Evolutionary conservation across 2,113 vertebrate genomes (phyloP), one percentile per base, ranked within the genome.

Genomic region (Campylomormyrus tamandua): DNA sequence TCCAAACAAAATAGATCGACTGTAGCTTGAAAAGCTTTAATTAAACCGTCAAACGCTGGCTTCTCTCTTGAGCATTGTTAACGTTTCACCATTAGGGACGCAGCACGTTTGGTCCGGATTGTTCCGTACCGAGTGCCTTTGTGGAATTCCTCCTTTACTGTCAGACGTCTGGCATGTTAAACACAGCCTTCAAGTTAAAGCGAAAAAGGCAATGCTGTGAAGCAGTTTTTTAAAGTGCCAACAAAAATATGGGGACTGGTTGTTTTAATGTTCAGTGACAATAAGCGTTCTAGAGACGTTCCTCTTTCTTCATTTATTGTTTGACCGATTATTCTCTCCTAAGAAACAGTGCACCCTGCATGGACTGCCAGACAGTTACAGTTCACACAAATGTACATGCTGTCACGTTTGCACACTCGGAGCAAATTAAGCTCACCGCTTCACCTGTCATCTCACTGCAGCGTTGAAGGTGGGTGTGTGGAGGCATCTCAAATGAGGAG

Each of bases 21-120:
- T 53, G 49, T 52, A 87, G 27, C 85, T 53, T 87, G 49, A 87
- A 87, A 87, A 87, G 85, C n/a, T 53, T 87, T 19, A 87, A 87
- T 87, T 52, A 87, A 87, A 53, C 85, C 50, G 50, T 56, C 49
- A 53, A 39, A 87, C 17, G 85, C 85, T 15, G 27, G 13, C n/a
- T 35, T 13, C 19, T 53, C 49, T 39, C 85, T 31, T 3, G 49
- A 39, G 85, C 50, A 19, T 87, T 53, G 49, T 53, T 48, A 87
- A 31, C 15, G 50, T 13, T 39, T 56, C 49, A 35, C 48, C 11
- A 19, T 49, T 49, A 87, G 85, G 27, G 48, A 35, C n/a, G 27
- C 31, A 87, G n/a, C 48, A 39, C 49, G 27, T 56, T 52, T 24
- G 50, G 24, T 35, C 85, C 0, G 15, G 27, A 53, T 87, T 35